Percentiles rank a stretch among this genome's conserved stretches.
phyloP scores from a whole-genome alignment of 2,113 vertebrate genomes.

The Myiopsitta monachus region DNA sequence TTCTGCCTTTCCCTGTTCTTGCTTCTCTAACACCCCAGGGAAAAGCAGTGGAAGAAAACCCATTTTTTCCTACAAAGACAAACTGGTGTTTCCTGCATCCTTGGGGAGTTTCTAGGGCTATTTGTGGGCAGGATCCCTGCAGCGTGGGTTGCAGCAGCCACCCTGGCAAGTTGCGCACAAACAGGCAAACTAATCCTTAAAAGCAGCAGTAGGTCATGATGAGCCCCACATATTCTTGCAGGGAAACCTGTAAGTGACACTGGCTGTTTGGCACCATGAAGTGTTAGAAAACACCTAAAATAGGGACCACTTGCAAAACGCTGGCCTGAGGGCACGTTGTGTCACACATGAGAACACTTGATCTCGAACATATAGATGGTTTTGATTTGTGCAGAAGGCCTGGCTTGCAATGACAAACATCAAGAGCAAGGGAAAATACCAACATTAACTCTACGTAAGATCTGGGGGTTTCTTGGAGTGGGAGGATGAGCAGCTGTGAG shows the following conservation, averaged over 20 bases:
- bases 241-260: not conserved
- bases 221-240: not conserved
- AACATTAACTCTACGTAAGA: not conserved
- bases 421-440: not conserved
- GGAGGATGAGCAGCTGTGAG: not conserved
- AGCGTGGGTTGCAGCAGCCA: not conserved
- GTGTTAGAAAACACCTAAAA: not conserved
- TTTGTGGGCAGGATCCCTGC: not conserved
- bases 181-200: not conserved
- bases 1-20: not conserved
- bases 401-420: not conserved
- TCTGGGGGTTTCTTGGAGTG: not conserved
- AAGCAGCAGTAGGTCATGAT: too few relatives aligned
- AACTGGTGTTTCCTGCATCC: not conserved
- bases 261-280: not conserved
- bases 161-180: accelerated
- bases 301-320: not conserved
- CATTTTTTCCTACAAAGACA: not conserved
- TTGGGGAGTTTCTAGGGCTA: accelerated
- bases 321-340: not conserved
- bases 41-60: not conserved
- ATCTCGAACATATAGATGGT: too few relatives aligned
- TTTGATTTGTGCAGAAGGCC: not conserved
- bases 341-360: not conserved
- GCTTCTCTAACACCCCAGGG: not conserved